Percentiles rank a stretch among this genome's conserved stretches.
Evolutionary conservation across 2,797 vertebrate species (phyloP).

Genomic region (Enteromius paludinosus): DNA sequence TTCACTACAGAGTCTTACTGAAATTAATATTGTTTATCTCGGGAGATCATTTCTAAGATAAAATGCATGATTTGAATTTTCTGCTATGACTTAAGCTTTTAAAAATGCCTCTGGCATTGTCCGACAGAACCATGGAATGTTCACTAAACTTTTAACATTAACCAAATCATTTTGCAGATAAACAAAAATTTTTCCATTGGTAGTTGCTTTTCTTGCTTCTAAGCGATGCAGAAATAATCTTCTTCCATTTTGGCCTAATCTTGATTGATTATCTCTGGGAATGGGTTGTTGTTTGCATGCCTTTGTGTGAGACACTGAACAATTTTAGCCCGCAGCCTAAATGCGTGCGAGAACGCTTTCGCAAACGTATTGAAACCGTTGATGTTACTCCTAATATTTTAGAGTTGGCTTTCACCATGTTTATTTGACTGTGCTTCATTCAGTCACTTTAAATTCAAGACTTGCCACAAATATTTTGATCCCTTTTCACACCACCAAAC

Average conservation of each 20-base stretch:
- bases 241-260: slow-evolving; percentile 49
- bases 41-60: background rate
- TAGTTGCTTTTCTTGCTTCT: slow-evolving; percentile 24
- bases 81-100: background rate
- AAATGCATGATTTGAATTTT: background rate
- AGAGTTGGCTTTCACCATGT: slow-evolving; percentile 24
- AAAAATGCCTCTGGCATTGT: slow-evolving; percentile 49
- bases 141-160: slow-evolving; percentile 18
- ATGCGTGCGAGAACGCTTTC: slow-evolving; percentile 9
- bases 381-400: slow-evolving; percentile 30
- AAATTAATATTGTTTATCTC: background rate
- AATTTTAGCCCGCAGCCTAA: slow-evolving; percentile 42
- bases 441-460: background rate
- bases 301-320: slow-evolving; percentile 35
- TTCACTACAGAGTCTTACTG: background rate
- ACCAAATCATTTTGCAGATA: slow-evolving; percentile 24
- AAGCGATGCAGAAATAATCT: slow-evolving; percentile 40
- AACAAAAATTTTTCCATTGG: slow-evolving; percentile 35
- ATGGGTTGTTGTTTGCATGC: slow-evolving; percentile 41
- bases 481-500: slow-evolving; percentile 4
- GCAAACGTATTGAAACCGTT: slow-evolving; percentile 15
- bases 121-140: slow-evolving; percentile 20
- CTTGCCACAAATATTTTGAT: slow-evolving; percentile 25
- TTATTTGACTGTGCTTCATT: slow-evolving; percentile 22
- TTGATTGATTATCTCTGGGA: slow-evolving; percentile 53